Base-by-base conservation (phyloP, 1,140 invertebrate species). In the Drosophila repleta region DNA sequence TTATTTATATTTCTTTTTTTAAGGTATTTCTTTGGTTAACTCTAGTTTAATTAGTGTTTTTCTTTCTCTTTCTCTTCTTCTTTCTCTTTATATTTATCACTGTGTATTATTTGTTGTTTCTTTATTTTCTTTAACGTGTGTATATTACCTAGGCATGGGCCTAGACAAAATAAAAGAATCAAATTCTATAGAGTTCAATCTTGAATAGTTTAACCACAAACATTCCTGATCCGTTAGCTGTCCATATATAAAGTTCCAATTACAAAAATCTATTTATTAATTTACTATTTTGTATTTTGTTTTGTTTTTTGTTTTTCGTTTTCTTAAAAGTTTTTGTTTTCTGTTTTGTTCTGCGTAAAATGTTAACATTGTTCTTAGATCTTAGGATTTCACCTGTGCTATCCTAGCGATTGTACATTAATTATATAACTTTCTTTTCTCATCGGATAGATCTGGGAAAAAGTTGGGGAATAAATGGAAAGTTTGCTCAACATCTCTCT, bases 361-460 rank as follows among this genome's bases (percentile, higher is more conserved):
- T 88, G 84, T 88, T 88, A 88, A 88, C 84, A 88, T 88, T 77
- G 76, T 74, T 88, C 74, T 77, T 89, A 89, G 64, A 79, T 45
- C 51, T 57, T 85, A 77, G 76, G 82, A 87, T 85, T 85, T 85
- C 77, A 85, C 82, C 81, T 83, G 65, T 58, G 61, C 79, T 78
- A 79, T 68, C 46, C 55, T 77, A 63, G 63, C 57, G 60, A 66
- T 61, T 56, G 43, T 45, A 72, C 52, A 71, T 49, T 64, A 65
- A 29, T 46, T 17, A 13, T 35, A 35, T 43, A 17, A 43, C 17
- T 35, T 15, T 29, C 3, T 8, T 35, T 20, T 20, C 10, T n/a
- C 20, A 7, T 43, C 32, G 24, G 10, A 13, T 46, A 21, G 39
- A 5, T 46, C 24, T 17, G 2, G 10, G 37, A 17, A 10, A 35